Conservation (phyloP, 2,113 vertebrate genomes). For the Myrmophylax atrothorax region DNA sequence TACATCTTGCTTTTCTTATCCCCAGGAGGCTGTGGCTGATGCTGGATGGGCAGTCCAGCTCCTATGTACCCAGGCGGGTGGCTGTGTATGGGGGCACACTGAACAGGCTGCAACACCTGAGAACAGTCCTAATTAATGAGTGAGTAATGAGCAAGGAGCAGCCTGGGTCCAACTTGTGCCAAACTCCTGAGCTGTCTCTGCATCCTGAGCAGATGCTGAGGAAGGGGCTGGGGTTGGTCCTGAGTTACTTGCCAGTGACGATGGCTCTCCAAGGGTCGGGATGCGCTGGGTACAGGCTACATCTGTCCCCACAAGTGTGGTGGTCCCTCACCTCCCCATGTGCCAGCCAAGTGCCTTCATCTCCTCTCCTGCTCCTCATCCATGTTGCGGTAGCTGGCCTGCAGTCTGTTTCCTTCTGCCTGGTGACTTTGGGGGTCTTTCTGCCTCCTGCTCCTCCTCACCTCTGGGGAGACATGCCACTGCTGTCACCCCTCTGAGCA, state of each 20-base stretch:
- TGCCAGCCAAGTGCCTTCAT: not conserved
- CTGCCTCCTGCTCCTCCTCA: not conserved
- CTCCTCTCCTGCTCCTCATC: not conserved
- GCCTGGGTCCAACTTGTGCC: not conserved
- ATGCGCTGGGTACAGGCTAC: not conserved
- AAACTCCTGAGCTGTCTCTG: not conserved
- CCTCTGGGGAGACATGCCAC: not conserved
- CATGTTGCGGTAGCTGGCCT: not conserved
- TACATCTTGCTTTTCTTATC: not conserved
- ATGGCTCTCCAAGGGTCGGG: not conserved
- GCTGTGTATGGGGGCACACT: constrained; percentile 88
- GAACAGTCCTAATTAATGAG: constrained; percentile 90
- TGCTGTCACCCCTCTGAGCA: not conserved
- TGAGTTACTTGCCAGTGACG: not conserved
- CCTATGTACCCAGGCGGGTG: constrained; percentile 89
- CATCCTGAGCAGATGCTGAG: not conserved
- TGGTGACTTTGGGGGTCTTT: not conserved
- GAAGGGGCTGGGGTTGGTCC: not conserved
- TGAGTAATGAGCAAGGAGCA: constrained; percentile 65
- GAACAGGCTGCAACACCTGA: constrained; percentile 89
- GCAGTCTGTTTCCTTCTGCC: not conserved
- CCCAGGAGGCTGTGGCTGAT: constrained; percentile 87
- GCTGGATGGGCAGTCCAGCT: constrained; percentile 83
- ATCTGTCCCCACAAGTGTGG: not conserved
- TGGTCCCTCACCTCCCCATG: not conserved